Evolutionary conservation across 2,888 invertebrate genomes (phyloP).

Genomic region (Cataglyphis albicans): DNA sequence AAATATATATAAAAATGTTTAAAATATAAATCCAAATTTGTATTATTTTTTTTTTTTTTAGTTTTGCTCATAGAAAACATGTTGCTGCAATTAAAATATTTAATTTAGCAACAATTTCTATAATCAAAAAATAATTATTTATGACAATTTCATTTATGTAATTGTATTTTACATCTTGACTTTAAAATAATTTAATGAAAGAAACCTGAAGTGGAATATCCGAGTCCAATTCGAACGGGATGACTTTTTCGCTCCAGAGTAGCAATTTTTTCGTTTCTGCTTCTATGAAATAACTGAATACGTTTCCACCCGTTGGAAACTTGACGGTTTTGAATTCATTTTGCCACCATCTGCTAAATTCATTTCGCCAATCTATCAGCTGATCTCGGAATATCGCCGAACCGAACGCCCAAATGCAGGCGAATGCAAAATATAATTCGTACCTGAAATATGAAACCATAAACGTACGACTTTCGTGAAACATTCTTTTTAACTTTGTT

Average conservation of each 20-base stretch:
- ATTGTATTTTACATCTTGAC: not conserved
- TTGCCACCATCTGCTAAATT: conserved; percentile 98
- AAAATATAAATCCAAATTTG: not conserved
- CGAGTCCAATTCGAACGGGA: conserved; percentile 92
- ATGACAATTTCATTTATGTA: not conserved
- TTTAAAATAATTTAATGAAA: conserved; percentile 7
- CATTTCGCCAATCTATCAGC: conserved; percentile 95
- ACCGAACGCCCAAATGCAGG: conserved; percentile 97
- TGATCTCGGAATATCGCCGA: conserved; percentile 96
- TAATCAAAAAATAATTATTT: not conserved
- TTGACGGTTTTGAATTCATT: conserved; percentile 96
- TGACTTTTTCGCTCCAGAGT: conserved; percentile 95
- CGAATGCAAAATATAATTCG: conserved; percentile 97
- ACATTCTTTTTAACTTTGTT: not conserved
- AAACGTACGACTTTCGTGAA: not conserved
- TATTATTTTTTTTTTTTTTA: not conserved
- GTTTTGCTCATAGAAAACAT: not conserved
- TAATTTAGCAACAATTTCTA: not conserved
- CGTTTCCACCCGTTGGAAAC: conserved; percentile 93
- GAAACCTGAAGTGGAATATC: conserved; percentile 94
- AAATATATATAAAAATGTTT: not conserved
- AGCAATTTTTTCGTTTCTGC: conserved; percentile 93
- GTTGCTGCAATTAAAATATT: not conserved
- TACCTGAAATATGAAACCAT: conserved; percentile 86
- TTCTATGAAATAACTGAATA: conserved; percentile 97